Evolutionary conservation across 2,888 invertebrate genomes (phyloP), one percentile per base, ranked within the genome.

Genomic region (Anticlea derivata): DNA sequence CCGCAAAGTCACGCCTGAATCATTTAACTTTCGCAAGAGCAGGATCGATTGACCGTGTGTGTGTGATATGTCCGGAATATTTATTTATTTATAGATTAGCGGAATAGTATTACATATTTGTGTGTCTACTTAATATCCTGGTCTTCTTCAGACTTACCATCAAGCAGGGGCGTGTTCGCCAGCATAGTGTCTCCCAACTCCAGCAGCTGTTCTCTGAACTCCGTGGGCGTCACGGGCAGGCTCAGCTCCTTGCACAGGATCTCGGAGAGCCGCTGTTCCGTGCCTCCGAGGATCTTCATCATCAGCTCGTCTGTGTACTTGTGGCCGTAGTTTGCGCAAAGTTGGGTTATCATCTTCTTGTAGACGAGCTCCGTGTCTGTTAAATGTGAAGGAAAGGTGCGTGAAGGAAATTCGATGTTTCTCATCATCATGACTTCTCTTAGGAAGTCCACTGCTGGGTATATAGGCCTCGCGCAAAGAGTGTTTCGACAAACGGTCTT

Each of bases 361-460:
- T 97, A 97, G 30, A 96, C 91, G 49, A 86, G 89, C 83, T 97
- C 97, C 0, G 97, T 96, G 83, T 97, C 97, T 96, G 91, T 34
- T 31, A 43, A 29, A 4, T 40, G 11, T 22, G 6, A 30, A n/a
- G n/a, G n/a, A n/a, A n/a, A n/a, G n/a, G n/a, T n/a, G n/a, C n/a
- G n/a, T n/a, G n/a, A n/a, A n/a, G n/a, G n/a, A n/a, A n/a, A n/a
- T n/a, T n/a, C n/a, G n/a, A n/a, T n/a, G n/a, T n/a, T n/a, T n/a
- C n/a, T n/a, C n/a, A 1, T 6, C 4, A 23, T 23, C 23, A 23
- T 6, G 23, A 23, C 23, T 23, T 23, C 23, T 26, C 24, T n/a
- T n/a, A n/a, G n/a, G n/a, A n/a, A n/a, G n/a, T n/a, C n/a, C n/a
- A n/a, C n/a, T n/a, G n/a, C n/a, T n/a, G n/a, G n/a, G n/a, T n/a